A percentile compares a stretch with the other conserved stretches of the same genome.
These are phyloP conservation scores for Hirtodrosophila trivittata DNA, from an alignment of 2,888 invertebrate species.

Conservation along the genomic window DNA sequence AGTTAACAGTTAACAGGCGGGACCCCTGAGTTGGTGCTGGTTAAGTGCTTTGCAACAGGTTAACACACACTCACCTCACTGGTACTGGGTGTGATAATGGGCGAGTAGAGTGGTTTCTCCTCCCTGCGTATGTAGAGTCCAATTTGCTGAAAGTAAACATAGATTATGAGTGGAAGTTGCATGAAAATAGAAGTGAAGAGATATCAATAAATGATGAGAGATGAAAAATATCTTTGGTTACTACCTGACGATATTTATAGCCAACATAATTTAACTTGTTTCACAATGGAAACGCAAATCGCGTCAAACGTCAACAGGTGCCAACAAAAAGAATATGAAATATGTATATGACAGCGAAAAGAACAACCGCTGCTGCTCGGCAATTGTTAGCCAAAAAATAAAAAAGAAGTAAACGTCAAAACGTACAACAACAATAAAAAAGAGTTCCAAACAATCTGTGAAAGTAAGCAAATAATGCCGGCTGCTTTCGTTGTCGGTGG, in stretches of 20 bases:
- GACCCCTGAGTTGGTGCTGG: constrained; percentile 26
- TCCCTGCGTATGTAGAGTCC: constrained; percentile 80
- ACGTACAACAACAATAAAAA: constrained; percentile 2
- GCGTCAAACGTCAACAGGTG: constrained; percentile 51
- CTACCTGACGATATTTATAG: constrained; percentile 25
- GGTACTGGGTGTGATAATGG: constrained; percentile 69
- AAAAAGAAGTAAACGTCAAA: constrained; percentile 6
- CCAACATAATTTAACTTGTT: constrained; percentile 27
- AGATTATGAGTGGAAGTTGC: too few relatives aligned
- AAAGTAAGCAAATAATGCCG: constrained; percentile 59
- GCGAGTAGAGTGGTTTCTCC: constrained; percentile 77
- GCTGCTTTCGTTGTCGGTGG: constrained; percentile 11
- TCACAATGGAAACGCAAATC: constrained; percentile 10
- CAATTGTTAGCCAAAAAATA: constrained; percentile 28
- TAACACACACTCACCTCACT: constrained; percentile 74
- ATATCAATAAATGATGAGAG: too few relatives aligned
- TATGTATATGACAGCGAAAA: constrained; percentile 34
- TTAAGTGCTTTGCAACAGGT: constrained; percentile 28
- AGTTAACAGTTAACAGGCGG: constrained; percentile 1
- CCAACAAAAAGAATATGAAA: constrained; percentile 26
- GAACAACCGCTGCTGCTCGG: constrained; percentile 27
- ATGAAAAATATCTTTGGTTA: not conserved
- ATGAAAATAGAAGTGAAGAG: not conserved
- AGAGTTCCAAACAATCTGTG: constrained; percentile 43
- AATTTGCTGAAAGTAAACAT: constrained; percentile 76